Conservation (phyloP, 1,140 invertebrate genomes). For the Leptopilina boulardi region DNA sequence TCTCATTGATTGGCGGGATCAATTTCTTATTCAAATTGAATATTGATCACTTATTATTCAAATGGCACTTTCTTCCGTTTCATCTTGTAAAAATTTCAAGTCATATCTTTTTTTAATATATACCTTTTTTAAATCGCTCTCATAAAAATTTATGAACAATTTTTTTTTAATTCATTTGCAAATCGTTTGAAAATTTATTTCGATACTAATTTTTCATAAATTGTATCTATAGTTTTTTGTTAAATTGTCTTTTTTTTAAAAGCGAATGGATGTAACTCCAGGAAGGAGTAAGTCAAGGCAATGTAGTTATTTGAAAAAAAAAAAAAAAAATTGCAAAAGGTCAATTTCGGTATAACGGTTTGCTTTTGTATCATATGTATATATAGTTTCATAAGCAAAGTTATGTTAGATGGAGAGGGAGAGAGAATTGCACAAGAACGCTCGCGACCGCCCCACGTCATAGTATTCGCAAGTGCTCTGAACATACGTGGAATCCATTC, state of each 20-base stretch:
- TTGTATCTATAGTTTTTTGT: too few species aligned
- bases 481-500: conserved; percentile 52
- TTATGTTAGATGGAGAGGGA: conserved; percentile 28
- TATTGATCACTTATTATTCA: not conserved
- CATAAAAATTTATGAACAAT: too few species aligned
- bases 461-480: conserved; percentile 37
- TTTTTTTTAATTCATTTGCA: too few species aligned
- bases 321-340: conserved; percentile 18
- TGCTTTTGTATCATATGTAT: conserved; percentile 3
- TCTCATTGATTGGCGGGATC: conserved; percentile 24
- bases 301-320: conserved; percentile 19
- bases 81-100: not conserved
- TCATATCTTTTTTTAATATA: not conserved
- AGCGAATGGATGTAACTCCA: not conserved
- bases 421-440: conserved; percentile 46
- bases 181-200: too few species aligned
- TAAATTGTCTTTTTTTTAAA: not conserved
- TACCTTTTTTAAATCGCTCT: not conserved
- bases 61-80: not conserved
- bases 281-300: conserved; percentile 23
- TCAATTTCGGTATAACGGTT: conserved; percentile 31
- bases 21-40: not conserved
- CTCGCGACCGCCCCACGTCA: conserved; percentile 34
- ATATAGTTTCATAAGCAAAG: conserved; percentile 29
- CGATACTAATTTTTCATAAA: too few species aligned